Conservation (phyloP, 1,140 invertebrate genomes). For the Macrobrachium nipponense region DNA sequence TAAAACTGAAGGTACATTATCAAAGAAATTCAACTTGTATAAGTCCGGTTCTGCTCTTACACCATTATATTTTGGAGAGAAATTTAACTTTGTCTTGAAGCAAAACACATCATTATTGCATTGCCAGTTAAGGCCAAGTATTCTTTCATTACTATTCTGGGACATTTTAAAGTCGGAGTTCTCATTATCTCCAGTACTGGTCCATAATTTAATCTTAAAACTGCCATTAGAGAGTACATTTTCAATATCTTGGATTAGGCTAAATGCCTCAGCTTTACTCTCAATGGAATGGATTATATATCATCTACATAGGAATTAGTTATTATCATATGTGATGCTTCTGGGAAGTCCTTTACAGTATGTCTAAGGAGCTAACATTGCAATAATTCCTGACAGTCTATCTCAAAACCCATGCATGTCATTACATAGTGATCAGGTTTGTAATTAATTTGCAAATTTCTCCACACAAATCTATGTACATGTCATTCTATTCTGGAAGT, state of each 20-base stretch:
- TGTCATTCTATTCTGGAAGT: neutral
- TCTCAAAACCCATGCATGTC: neutral
- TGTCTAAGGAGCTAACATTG: neutral
- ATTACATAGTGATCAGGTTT: neutral
- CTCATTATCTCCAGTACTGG: neutral
- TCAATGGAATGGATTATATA: neutral
- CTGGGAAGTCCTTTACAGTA: neutral
- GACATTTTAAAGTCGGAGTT: neutral
- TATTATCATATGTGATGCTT: neutral
- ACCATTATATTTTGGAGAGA: too few species aligned
- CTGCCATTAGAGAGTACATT: neutral
- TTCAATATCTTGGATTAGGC: neutral
- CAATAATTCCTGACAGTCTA: neutral
- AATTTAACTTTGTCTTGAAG: too few species aligned
- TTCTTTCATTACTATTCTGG: too few species aligned
- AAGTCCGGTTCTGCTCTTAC: too few species aligned
- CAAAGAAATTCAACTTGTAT: too few species aligned
- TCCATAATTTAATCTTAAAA: neutral
- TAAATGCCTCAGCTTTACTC: neutral
- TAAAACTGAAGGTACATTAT: too few species aligned
- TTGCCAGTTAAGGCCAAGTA: too few species aligned
- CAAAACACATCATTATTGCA: too few species aligned
- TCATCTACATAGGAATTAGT: neutral
- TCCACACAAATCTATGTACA: neutral
- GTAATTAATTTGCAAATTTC: neutral